Percentiles rank a stretch among this genome's conserved stretches.
Evolutionary conservation across 2,888 invertebrate species (phyloP).

Genomic region (Aphidius colemani): DNA sequence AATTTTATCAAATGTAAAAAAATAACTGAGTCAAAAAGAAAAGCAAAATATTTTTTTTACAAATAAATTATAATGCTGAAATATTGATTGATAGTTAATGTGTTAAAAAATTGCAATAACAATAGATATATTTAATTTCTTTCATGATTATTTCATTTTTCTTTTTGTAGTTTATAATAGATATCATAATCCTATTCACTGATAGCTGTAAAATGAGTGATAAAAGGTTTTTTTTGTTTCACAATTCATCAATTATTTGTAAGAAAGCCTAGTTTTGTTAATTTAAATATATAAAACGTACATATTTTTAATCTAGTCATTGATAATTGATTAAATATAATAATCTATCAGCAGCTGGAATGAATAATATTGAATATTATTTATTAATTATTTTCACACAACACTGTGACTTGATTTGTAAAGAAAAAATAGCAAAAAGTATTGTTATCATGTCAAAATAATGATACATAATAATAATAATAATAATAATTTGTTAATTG

Average conservation of each 20-base stretch:
- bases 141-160: conserved; percentile 2
- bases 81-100: conserved; percentile 1
- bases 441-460: conserved; percentile 15
- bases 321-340: neutral
- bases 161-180: conserved; percentile 12
- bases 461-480: neutral
- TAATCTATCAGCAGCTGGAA: neutral
- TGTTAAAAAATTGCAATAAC: conserved; percentile 27
- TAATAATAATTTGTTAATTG: too few relatives aligned
- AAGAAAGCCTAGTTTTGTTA: too few relatives aligned
- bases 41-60: conserved; percentile 1
- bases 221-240: neutral
- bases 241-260: neutral
- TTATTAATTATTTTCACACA: too few relatives aligned
- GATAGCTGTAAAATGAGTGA: too few relatives aligned
- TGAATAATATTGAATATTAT: too few relatives aligned
- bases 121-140: neutral
- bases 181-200: neutral
- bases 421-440: conserved; percentile 15
- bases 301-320: too few relatives aligned
- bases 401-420: too few relatives aligned
- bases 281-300: too few relatives aligned
- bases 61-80: neutral
- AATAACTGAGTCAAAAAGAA: neutral
- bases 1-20: too few relatives aligned